Evolutionary conservation across 2,113 vertebrate genomes (phyloP).

Genomic region (Uria lomvia): DNA sequence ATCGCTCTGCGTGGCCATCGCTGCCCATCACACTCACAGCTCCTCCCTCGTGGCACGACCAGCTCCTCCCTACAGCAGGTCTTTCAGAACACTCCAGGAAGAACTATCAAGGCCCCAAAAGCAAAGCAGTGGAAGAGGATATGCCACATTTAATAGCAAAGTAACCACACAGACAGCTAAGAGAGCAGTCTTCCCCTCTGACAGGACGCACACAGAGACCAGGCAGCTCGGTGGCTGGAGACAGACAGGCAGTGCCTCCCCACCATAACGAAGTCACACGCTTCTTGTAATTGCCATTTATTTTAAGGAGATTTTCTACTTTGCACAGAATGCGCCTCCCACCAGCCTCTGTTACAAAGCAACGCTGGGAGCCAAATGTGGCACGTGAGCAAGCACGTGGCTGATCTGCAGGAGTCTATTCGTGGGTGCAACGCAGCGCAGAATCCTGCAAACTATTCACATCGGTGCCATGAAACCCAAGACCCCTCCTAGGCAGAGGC

Average conservation of each 20-base stretch:
- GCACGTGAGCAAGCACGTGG: neutral
- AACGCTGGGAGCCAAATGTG: accelerated
- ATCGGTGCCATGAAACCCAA: accelerated
- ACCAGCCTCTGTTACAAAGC: neutral
- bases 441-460: neutral
- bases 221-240: neutral
- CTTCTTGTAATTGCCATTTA: neutral
- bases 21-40: neutral
- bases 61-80: neutral
- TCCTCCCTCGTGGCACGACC: neutral
- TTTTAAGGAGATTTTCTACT: neutral
- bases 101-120: neutral
- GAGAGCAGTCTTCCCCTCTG: neutral
- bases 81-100: neutral
- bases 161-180: too few relatives aligned
- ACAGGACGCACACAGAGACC: neutral
- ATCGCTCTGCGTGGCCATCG: neutral
- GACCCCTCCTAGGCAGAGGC: neutral
- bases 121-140: neutral
- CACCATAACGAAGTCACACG: neutral
- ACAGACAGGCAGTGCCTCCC: neutral
- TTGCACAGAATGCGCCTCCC: neutral
- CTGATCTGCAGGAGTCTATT: neutral
- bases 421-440: accelerated
- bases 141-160: neutral